Evolutionary conservation across 2,888 invertebrate genomes (phyloP).

Genomic region (Thera obeliscata): DNA sequence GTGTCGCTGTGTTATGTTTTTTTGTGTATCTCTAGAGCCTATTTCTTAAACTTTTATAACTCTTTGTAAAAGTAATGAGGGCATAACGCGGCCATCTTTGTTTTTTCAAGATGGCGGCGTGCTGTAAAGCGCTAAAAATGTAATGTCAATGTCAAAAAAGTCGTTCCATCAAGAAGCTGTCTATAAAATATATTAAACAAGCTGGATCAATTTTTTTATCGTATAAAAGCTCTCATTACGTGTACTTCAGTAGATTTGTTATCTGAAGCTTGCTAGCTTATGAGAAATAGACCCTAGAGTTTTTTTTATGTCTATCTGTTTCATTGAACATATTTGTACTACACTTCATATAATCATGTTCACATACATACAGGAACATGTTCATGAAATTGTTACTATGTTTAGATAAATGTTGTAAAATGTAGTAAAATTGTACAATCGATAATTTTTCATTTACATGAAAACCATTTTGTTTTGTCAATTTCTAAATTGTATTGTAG

Average conservation of each 20-base stretch:
- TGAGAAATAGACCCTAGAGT: background rate
- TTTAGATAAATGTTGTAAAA: constrained; percentile 13
- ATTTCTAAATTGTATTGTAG: background rate
- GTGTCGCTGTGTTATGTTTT: constrained; percentile 28
- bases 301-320: background rate
- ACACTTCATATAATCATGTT: background rate
- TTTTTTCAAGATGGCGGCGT: too few relatives aligned
- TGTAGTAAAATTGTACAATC: background rate
- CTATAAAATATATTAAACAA: too few relatives aligned
- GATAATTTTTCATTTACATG: background rate
- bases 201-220: too few relatives aligned
- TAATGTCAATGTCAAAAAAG: too few relatives aligned
- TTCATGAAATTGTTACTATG: background rate
- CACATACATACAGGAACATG: background rate
- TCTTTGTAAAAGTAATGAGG: too few relatives aligned
- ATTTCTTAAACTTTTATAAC: background rate
- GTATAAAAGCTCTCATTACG: too few relatives aligned
- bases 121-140: too few relatives aligned
- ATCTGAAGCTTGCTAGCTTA: background rate
- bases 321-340: constrained; percentile 1
- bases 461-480: constrained; percentile 1
- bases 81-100: too few relatives aligned
- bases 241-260: background rate
- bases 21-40: constrained; percentile 11
- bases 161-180: too few relatives aligned